Conservation (phyloP, 1,140 invertebrate genomes). For the Vanessa atalanta region DNA sequence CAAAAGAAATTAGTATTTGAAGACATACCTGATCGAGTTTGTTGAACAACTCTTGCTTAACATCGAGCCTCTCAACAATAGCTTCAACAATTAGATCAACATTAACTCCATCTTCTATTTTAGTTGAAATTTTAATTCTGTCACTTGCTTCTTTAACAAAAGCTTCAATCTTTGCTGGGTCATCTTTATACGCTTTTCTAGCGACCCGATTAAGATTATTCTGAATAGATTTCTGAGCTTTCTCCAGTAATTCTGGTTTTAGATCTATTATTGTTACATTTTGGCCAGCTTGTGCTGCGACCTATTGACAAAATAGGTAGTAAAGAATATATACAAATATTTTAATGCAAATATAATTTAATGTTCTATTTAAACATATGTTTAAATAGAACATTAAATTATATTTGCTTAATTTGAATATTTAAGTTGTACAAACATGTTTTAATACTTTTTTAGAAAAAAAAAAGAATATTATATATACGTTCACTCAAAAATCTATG, state of each 20-base stretch:
- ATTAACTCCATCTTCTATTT: slow-evolving; percentile 65
- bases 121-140: slow-evolving; percentile 81
- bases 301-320: slow-evolving; percentile 74
- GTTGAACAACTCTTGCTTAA: slow-evolving; percentile 90
- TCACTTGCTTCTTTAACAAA: slow-evolving; percentile 84
- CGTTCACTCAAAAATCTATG: too few relatives aligned
- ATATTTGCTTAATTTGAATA: background rate
- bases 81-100: slow-evolving; percentile 92
- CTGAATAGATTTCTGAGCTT: slow-evolving; percentile 85
- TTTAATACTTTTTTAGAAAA: too few relatives aligned
- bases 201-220: slow-evolving; percentile 86
- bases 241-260: slow-evolving; percentile 85
- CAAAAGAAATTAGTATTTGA: background rate
- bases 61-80: slow-evolving; percentile 90
- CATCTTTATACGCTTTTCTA: slow-evolving; percentile 88
- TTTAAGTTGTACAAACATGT: too few relatives aligned
- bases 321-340: background rate
- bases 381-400: background rate
- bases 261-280: slow-evolving; percentile 89
- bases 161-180: slow-evolving; percentile 81
- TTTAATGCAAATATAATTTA: too few relatives aligned
- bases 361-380: too few relatives aligned
- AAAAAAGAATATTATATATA: too few relatives aligned
- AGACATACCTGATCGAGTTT: slow-evolving; percentile 79
- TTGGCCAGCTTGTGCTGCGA: slow-evolving; percentile 89